phyloP scores from a whole-genome alignment of 1,140 invertebrate genomes.

The Eupeodes corollae region DNA sequence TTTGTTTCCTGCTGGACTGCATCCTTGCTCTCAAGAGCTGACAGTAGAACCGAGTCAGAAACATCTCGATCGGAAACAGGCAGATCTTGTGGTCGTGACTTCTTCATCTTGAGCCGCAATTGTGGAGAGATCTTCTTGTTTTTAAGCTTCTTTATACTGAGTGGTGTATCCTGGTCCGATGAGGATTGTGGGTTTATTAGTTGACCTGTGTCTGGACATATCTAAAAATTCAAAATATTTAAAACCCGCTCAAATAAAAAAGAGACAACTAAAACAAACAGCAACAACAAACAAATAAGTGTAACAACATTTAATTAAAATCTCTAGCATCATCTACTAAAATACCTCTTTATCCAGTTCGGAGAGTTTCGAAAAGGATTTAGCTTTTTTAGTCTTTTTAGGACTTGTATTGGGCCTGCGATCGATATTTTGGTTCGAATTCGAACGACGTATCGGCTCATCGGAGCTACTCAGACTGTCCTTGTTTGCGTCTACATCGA shows the following conservation, averaged over 20 bases:
- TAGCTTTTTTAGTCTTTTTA: constrained; percentile 41
- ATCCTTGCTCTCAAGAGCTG: no score
- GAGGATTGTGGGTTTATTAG: constrained; percentile 21
- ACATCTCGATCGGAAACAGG: constrained; percentile 8
- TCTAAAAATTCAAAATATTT: constrained; percentile 11
- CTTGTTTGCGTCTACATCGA: not conserved
- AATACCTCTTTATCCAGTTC: constrained; percentile 41
- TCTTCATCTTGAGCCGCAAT: constrained; percentile 23
- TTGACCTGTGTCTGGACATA: constrained; percentile 28
- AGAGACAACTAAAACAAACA: no score
- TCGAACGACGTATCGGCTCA: constrained; percentile 36
- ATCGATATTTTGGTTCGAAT: constrained; percentile 40
- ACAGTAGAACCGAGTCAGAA: constrained; percentile 16
- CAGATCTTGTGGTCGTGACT: constrained; percentile 24
- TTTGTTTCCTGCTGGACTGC: no score
- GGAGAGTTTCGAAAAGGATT: constrained; percentile 42
- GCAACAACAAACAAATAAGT: no score
- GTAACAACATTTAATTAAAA: no score
- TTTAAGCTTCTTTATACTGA: constrained; percentile 33
- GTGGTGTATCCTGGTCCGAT: constrained; percentile 30
- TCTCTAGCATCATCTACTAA: not conserved
- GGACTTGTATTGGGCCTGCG: constrained; percentile 34
- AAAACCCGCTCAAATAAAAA: not conserved
- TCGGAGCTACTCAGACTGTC: constrained; percentile 31
- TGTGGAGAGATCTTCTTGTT: constrained; percentile 24